Evolutionary conservation across 2,797 vertebrate genomes (phyloP), one percentile per base, ranked within the genome.

Genomic region (Hapalemur alaotrensis): DNA sequence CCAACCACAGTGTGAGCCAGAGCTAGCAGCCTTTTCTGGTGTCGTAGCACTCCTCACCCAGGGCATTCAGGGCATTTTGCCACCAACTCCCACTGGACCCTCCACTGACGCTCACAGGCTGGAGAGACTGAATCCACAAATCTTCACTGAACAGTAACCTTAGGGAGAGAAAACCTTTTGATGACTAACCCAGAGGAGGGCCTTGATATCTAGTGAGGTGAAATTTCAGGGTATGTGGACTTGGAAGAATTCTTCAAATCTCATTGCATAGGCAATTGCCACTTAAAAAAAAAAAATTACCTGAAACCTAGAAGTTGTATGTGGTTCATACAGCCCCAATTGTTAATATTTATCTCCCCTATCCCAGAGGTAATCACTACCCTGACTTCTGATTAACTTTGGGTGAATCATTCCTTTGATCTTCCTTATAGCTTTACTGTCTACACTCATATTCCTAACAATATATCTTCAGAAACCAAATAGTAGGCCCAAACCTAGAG

Each of bases 1-100:
- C 61, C 57, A 9, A 1, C 22, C 32, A 0, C 17, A 3, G 7
- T 1, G 1, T 6, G 32, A 57, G 61, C 6, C 22, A 10, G 48
- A 89, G 41, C 88, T 1, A 0, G 46, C 57, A 13, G 0, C 65
- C 48, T 82, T 7, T 2, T 32, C 86, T 72, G 43, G 48, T 10
- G 2, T 35, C 52, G 46, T 85, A 0, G 17, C 4, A 4, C 46
- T 46, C 54, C 61, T 63, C 7, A 65, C 9, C 50, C 2, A 6
- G 20, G 35, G 4, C 67, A 4, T 6, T 54, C 28, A 7, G 79
- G 23, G 4, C 8, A 0, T 35, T 78, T 61, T 46, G 1, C 69
- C n/a, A 7, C 57, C 28, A 38, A 32, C 7, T 61, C 20, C 73
- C 30, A 9, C 35, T 35, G 18, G 52, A n/a, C 5, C 41, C 38